These are phyloP conservation scores for Acheta domesticus DNA, from an alignment of 2,888 invertebrate genomes.

Conservation along the genomic window DNA sequence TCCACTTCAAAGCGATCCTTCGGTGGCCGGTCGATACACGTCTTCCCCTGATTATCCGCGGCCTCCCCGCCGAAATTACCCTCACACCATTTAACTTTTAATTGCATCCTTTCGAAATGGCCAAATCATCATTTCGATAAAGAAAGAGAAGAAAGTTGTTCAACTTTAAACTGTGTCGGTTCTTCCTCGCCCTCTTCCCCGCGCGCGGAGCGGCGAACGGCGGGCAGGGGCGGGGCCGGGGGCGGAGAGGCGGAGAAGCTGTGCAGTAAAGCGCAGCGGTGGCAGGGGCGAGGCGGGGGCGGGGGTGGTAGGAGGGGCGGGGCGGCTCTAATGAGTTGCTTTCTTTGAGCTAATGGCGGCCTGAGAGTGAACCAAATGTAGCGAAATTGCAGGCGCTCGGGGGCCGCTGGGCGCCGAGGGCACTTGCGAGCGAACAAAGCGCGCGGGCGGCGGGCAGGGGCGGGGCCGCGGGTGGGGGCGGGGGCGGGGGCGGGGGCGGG, in stretches of 20 bases:
- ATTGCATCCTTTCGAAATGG: slow-evolving; percentile 38
- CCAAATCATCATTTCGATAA: slow-evolving; percentile 37
- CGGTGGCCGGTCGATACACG: slow-evolving; percentile 3
- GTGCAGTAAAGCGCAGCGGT: not conserved
- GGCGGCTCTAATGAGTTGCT: slow-evolving; percentile 35
- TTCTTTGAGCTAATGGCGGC: slow-evolving; percentile 36
- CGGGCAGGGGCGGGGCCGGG: not conserved
- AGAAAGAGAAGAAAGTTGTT: slow-evolving; percentile 34
- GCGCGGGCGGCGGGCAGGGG: not conserved
- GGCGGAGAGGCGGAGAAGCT: slow-evolving; percentile 11
- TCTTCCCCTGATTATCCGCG: slow-evolving; percentile 30
- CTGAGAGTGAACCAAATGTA: slow-evolving; percentile 33
- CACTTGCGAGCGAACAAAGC: slow-evolving; percentile 3
- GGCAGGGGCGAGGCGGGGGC: not conserved
- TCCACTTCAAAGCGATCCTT: slow-evolving; percentile 1
- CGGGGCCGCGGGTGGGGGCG: slow-evolving; percentile 18
- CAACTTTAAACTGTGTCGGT: slow-evolving; percentile 30
- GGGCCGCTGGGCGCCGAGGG: slow-evolving; percentile 19
- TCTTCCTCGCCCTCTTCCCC: not conserved
- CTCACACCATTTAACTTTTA: slow-evolving; percentile 37
- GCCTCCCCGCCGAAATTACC: slow-evolving; percentile 22
- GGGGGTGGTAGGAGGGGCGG: not conserved
- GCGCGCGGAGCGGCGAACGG: not conserved
- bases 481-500: slow-evolving; percentile 20
- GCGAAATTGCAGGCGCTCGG: slow-evolving; percentile 35